Conservation (phyloP, 2,797 vertebrate genomes). For the Pseudomugil tenellus region DNA sequence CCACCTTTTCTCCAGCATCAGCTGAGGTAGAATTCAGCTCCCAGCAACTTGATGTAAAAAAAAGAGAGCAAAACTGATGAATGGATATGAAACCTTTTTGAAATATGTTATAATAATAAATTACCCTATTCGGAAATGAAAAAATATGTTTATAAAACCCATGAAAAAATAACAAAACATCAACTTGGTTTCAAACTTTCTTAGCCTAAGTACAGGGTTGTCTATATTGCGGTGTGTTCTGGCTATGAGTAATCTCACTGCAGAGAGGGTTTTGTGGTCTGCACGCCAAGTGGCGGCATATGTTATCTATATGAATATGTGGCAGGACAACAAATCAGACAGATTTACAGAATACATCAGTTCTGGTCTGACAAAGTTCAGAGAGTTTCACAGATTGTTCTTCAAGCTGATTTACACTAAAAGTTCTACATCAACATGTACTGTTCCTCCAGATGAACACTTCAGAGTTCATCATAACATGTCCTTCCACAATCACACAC, state of each 20-base stretch:
- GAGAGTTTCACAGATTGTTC: conserved; percentile 10
- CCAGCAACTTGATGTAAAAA: no score
- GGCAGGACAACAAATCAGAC: background rate
- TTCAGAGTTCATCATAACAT: background rate
- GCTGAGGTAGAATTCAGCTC: no score
- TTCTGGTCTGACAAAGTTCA: background rate
- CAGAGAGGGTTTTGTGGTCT: conserved; percentile 4
- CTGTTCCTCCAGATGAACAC: background rate
- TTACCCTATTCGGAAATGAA: no score
- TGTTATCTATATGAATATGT: background rate
- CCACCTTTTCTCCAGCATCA: no score
- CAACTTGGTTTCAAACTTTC: conserved; percentile 1
- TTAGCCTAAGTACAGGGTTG: background rate
- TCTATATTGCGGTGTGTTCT: background rate
- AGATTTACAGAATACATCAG: conserved; percentile 6
- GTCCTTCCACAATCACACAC: background rate
- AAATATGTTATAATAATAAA: no score
- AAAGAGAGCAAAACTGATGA: no score
- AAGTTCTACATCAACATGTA: background rate
- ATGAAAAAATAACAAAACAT: background rate
- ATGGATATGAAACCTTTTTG: background rate
- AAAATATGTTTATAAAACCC: no score
- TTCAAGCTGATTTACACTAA: background rate
- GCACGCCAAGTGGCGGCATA: background rate
- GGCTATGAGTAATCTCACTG: conserved; percentile 1